A percentile compares a stretch with the other conserved stretches of the same genome.
Conservation (phyloP, 1,140 invertebrate species). For the Coptotermes formosanus region DNA sequence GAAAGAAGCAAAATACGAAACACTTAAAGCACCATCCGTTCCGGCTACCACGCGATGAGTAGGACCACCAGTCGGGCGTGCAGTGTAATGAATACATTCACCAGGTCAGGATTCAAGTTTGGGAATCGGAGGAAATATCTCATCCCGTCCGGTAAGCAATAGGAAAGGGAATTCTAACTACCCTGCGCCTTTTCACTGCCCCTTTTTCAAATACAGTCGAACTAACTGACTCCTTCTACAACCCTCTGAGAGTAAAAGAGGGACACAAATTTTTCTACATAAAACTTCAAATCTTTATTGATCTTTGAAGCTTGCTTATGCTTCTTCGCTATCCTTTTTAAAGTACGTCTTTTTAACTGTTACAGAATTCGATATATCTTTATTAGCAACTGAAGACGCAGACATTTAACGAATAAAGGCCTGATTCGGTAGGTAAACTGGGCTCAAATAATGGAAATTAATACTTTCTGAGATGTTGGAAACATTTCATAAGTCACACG, state of each 20-base stretch:
- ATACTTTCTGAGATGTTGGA: too few relatives aligned
- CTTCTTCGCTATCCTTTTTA: too few relatives aligned
- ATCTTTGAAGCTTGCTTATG: not conserved
- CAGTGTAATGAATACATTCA: not conserved
- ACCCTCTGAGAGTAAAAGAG: not conserved
- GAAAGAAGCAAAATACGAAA: too few relatives aligned
- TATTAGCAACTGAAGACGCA: too few relatives aligned
- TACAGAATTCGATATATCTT: too few relatives aligned
- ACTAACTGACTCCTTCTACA: not conserved
- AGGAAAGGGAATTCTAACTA: not conserved
- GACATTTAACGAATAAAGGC: too few relatives aligned
- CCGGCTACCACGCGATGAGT: not conserved
- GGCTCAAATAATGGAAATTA: too few relatives aligned
- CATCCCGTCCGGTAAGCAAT: not conserved
- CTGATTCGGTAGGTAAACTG: too few relatives aligned
- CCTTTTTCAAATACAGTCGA: not conserved
- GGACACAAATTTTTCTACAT: not conserved
- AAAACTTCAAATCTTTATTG: not conserved
- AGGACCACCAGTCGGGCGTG: not conserved
- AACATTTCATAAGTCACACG: too few relatives aligned
- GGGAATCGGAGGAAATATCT: not conserved
- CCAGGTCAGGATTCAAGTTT: not conserved
- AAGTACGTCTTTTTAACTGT: too few relatives aligned
- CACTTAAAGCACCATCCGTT: too few relatives aligned
- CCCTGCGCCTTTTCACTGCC: not conserved